Percentiles rank a stretch among this genome's conserved stretches.
Evolutionary conservation across 1,140 invertebrate genomes (phyloP).

Genomic region (Samia ricini): DNA sequence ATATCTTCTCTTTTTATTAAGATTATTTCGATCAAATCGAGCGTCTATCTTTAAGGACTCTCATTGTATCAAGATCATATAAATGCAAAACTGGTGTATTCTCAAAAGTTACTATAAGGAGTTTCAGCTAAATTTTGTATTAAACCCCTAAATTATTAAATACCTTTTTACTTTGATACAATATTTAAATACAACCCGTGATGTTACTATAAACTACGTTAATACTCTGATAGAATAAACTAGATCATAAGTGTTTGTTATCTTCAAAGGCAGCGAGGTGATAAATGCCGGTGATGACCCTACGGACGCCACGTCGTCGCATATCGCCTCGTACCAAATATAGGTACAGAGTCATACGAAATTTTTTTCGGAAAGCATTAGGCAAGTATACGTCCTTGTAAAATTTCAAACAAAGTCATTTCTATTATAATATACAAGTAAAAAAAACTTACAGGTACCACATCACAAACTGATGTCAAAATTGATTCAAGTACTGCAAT

Average conservation of each 20-base stretch:
- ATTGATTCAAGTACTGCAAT: constrained; percentile 50
- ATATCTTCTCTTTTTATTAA: no score
- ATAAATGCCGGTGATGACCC: constrained; percentile 44
- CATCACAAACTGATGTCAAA: constrained; percentile 48
- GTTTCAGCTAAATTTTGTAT: no score
- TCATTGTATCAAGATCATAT: no score
- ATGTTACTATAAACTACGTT: no score
- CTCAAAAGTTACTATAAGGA: no score
- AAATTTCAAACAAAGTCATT: not conserved
- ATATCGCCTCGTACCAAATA: constrained; percentile 62
- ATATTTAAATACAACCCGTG: no score
- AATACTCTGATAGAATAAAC: no score
- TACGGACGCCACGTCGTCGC: constrained; percentile 57
- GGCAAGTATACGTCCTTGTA: constrained; percentile 30
- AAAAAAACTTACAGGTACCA: constrained; percentile 45
- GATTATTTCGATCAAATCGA: no score
- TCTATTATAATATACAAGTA: not conserved
- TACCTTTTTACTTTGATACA: no score
- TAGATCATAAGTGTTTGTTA: not conserved
- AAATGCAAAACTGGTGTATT: no score
- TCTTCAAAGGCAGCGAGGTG: constrained; percentile 10
- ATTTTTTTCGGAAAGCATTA: constrained; percentile 51
- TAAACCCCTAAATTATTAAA: no score
- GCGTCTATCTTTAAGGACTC: no score
- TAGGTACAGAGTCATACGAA: constrained; percentile 51